Evolutionary conservation across 2,797 vertebrate genomes (phyloP), one percentile per base, ranked within the genome.

Genomic region (Premnoplex brunnescens): DNA sequence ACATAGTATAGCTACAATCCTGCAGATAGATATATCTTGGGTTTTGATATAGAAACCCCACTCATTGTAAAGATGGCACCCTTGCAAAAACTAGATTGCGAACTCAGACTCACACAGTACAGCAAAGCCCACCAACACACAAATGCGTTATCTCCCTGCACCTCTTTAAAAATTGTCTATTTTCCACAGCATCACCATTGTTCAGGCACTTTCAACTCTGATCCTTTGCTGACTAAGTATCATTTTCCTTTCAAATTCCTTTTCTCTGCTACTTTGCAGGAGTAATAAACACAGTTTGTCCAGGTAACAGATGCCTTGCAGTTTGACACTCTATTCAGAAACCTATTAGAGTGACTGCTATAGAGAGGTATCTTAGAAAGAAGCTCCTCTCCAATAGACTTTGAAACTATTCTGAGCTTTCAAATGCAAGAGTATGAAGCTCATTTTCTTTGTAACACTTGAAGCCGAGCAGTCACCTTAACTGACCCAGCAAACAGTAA

Each of bases 261-360:
- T 89, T 93, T 66, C 62, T 58, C 58, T 64, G 52, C 58, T 56
- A 27, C 49, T 91, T 95, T 64, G 39, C 49, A 91, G 88, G 24
- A 84, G 44, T 30, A 96, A 91, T 52, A 94, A 96, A 95, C 87
- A 91, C 43, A 84, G 19, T 54, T 86, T 46, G 86, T 91, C 56
- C 60, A 93, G 71, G 77, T 88, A 91, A 95, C 54, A 82, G 74
- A 49, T 76, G 62, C 48, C 85, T 59, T 92, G 63, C 54, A 88
- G 87, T 76, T 88, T 89, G 76, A 94, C 46, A n/a, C 72, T 28
- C 72, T 28, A n/a, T 67, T 88, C 83, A 89, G 34, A 83, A 88
- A 69, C 14, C 34, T 63, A 44, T 55, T 79, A 85, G 64, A 91
- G 27, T 58, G 43, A 81, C 48, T 51, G 52, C 39, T 81, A 66